Evolutionary conservation across 2,113 vertebrate genomes (phyloP), one percentile per base, ranked within the genome.

Genomic region (Sorex fumeus): DNA sequence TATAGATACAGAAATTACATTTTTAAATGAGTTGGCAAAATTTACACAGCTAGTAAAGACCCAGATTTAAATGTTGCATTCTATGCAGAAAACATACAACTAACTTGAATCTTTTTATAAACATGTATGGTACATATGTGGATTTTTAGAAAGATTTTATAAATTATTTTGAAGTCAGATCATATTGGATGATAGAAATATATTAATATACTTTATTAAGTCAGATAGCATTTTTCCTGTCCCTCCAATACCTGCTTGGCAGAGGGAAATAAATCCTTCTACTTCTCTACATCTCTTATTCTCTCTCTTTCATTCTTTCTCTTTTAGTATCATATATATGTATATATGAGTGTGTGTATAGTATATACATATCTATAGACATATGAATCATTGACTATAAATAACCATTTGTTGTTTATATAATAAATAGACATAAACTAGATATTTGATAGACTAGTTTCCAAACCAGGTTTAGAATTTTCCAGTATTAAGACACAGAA

Each of bases 1-100:
- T 32, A 86, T 18, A 43, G 50, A 86, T 74, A 11, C 74, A 77
- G 40, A 90, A 74, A 81, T 83, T 88, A 67, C 23, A 7, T 76
- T 83, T 91, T 86, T 79, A 40, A 88, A 47, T 76, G 45, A 83
- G 5, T 45, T 91, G 27, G 10, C 27, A 57, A 87, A 69, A 34
- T 83, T 92, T 69, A 69, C 7, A 78, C 1, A 86, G 15, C 19
- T 80, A 76, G 4, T 64, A 85, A 43, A 71, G 53, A 85, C 84
- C 2, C 2, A 91, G 21, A 6, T 27, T 84, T 87, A 64, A 64
- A 16, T 90, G 8, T 89, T 76, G 81, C 2, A 3, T 78, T 50
- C 75, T 93, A 7, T 6, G 32, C 15, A 76, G 21, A 93, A 83
- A 87, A 47, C 34, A 71, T 60, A 67, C 0, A 85, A 2, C 36